Evolutionary conservation across 92 coral and sea anemone genomes (phyloP).

Genomic region (Palythoa caribaeorum): DNA sequence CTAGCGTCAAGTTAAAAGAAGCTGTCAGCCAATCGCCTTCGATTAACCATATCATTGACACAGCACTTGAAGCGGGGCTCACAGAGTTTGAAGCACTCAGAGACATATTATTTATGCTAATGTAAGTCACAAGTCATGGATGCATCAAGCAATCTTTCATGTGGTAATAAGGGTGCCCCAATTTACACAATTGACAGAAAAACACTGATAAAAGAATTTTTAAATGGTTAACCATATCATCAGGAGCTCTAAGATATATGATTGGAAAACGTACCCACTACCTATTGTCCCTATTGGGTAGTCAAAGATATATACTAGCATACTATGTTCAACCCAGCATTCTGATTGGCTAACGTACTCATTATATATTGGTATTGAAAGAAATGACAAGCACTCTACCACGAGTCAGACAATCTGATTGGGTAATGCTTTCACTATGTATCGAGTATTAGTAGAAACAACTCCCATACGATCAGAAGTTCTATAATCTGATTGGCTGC

Average conservation of each 20-base stretch:
- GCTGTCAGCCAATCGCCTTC: constrained; percentile 57
- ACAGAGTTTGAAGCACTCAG: constrained; percentile 80
- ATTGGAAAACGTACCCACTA: no score
- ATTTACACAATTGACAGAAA: background rate
- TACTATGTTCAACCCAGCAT: no score
- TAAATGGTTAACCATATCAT: background rate
- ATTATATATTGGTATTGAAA: no score
- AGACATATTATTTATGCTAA: constrained; percentile 82
- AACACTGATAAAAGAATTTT: background rate
- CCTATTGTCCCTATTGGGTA: no score
- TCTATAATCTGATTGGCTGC: no score
- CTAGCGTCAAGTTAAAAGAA: constrained; percentile 51
- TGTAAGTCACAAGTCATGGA: constrained; percentile 48
- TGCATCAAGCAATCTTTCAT: no score
- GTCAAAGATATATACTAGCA: no score
- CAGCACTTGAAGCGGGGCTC: constrained; percentile 68
- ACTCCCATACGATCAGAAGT: no score
- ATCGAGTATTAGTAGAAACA: background rate
- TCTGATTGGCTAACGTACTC: no score
- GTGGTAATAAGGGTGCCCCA: background rate
- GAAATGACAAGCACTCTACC: no score
- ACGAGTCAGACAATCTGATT: no score
- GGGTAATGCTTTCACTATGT: background rate
- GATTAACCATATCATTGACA: constrained; percentile 48
- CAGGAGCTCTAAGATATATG: no score